Percentiles rank a stretch among this genome's conserved stretches.
These are phyloP conservation scores for Exephanes ischioxanthus DNA, from an alignment of 2,888 invertebrate genomes.

Conservation along the genomic window DNA sequence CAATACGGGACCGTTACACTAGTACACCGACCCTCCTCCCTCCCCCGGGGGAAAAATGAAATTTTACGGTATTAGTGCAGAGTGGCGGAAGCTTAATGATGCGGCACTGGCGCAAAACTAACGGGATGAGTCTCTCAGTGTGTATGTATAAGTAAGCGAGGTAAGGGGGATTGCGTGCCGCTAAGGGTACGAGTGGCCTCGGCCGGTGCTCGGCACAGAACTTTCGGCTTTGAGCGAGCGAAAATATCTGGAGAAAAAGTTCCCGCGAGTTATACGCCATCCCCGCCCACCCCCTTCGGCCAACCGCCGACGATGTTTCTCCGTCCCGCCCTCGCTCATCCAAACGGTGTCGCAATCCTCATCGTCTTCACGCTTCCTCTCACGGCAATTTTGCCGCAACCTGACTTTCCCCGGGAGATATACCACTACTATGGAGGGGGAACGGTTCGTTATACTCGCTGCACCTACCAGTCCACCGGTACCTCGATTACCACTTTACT, in stretches of 20 bases:
- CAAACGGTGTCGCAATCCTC: not conserved
- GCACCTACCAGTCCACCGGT: not conserved
- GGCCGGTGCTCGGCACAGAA: constrained; percentile 70
- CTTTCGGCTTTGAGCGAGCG: constrained; percentile 66
- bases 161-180: constrained; percentile 55
- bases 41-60: constrained; percentile 41
- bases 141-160: constrained; percentile 48
- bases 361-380: constrained; percentile 27
- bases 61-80: constrained; percentile 56
- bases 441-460: constrained; percentile 46
- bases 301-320: constrained; percentile 6
- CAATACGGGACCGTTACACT: no score
- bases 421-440: not conserved
- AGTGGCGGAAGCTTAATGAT: constrained; percentile 23
- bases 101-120: constrained; percentile 17
- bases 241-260: constrained; percentile 68
- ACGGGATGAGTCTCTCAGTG: constrained; percentile 7
- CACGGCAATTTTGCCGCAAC: constrained; percentile 28
- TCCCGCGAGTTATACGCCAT: constrained; percentile 57
- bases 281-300: not conserved
- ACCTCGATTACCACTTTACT: constrained; percentile 36
- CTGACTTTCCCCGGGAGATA: constrained; percentile 15
- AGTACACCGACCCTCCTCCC: no score
- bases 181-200: constrained; percentile 58
- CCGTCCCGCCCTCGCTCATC: constrained; percentile 2